Evolutionary conservation across 2,113 vertebrate species (phyloP).

Genomic region (Platysteira castanea): DNA sequence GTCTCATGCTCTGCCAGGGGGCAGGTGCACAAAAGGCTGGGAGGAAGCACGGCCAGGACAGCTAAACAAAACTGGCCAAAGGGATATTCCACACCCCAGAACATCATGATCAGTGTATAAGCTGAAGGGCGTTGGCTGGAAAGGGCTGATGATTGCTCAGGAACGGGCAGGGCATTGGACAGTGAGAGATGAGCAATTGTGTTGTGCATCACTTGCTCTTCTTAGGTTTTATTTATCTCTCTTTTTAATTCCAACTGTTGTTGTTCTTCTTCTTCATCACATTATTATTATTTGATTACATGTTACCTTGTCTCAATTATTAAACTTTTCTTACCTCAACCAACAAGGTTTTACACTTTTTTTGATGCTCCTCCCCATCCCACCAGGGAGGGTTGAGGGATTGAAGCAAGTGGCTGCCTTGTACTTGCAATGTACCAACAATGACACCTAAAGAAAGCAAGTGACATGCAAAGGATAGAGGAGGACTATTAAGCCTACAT

Average conservation of each 20-base stretch:
- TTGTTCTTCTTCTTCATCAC: rapidly evolving
- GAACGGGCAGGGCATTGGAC: rapidly evolving
- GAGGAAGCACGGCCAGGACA: background rate
- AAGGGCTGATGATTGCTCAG: background rate
- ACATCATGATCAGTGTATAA: background rate
- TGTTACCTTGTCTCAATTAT: background rate
- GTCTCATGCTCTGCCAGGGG: background rate
- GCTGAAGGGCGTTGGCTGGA: background rate
- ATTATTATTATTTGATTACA: too few relatives aligned
- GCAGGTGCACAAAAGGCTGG: background rate
- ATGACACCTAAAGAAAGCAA: background rate
- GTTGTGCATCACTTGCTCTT: background rate
- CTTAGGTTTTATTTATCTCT: background rate
- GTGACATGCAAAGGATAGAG: background rate
- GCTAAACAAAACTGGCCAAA: background rate
- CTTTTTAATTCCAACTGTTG: background rate
- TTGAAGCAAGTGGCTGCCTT: background rate
- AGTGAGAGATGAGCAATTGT: background rate
- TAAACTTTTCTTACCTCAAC: background rate
- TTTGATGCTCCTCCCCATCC: background rate
- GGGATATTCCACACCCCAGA: background rate
- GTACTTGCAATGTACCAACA: background rate
- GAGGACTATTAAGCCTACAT: background rate
- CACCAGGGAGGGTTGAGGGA: background rate
- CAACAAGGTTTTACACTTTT: background rate